These are phyloP conservation scores for Scophthalmus maximus DNA, from an alignment of 2,113 vertebrate species.

Conservation along the genomic window DNA sequence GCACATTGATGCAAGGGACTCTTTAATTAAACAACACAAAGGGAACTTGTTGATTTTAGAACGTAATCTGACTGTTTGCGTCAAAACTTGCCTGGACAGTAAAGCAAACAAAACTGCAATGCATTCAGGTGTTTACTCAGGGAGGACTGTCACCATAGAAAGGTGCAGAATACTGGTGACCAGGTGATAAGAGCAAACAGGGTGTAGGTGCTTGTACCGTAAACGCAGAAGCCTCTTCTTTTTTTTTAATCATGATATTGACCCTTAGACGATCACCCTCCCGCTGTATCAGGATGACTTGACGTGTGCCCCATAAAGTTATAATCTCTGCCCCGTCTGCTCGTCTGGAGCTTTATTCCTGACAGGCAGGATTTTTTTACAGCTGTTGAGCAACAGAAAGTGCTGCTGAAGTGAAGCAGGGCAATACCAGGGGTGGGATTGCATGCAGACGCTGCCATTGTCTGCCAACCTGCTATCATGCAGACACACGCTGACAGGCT, in stretches of 20 bases:
- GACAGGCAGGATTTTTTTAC: slow-evolving; percentile 56
- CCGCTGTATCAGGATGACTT: not conserved
- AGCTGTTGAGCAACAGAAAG: slow-evolving; percentile 64
- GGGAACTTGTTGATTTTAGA: no score
- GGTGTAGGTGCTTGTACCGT: not conserved
- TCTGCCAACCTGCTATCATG: slow-evolving; percentile 67
- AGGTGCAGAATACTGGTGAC: not conserved
- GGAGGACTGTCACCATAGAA: slow-evolving; percentile 36
- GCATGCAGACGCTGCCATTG: slow-evolving; percentile 10
- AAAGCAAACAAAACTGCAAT: slow-evolving; percentile 30
- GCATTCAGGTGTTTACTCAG: slow-evolving; percentile 43
- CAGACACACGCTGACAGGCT: slow-evolving; percentile 34
- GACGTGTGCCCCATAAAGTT: slow-evolving; percentile 20
- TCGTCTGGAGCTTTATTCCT: not conserved
- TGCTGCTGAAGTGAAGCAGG: slow-evolving; percentile 13
- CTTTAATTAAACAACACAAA: no score
- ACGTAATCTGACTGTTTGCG: no score
- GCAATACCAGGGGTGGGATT: slow-evolving; percentile 1
- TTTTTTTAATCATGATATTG: slow-evolving; percentile 9
- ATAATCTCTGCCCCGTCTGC: slow-evolving; percentile 31
- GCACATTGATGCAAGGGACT: no score
- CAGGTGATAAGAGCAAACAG: slow-evolving; percentile 28
- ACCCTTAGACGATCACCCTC: not conserved
- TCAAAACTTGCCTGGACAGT: not conserved
- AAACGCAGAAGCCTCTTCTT: not conserved